Conservation (phyloP, 2,888 invertebrate species). For the Schizaphis graminum region DNA sequence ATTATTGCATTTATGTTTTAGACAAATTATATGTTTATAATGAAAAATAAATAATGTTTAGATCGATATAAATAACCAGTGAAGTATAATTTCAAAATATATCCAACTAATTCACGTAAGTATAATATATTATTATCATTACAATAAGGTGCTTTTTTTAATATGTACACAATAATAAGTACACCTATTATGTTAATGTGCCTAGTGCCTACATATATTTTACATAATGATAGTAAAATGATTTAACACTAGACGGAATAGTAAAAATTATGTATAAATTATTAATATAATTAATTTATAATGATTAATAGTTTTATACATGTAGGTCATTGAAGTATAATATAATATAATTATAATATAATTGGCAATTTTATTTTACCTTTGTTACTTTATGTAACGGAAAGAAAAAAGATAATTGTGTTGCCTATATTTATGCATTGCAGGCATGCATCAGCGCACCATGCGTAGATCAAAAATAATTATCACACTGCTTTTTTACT, state of each 20-base stretch:
- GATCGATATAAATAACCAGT: neutral
- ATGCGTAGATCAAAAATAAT: neutral
- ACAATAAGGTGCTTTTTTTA: neutral
- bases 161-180: neutral
- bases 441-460: neutral
- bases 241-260: neutral
- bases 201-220: neutral
- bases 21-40: neutral
- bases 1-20: neutral
- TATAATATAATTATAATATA: neutral
- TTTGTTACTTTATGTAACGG: neutral
- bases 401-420: neutral
- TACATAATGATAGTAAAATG: neutral
- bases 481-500: neutral
- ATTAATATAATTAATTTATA: neutral
- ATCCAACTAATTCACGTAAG: neutral
- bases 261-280: neutral
- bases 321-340: neutral
- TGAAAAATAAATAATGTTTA: neutral
- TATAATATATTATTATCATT: neutral
- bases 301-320: neutral
- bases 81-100: neutral
- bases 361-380: neutral
- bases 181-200: neutral
- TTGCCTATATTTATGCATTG: constrained; percentile 1